Base-by-base conservation (phyloP, 2,888 invertebrate genomes). In the Paralinhomoeus sp. region DNA sequence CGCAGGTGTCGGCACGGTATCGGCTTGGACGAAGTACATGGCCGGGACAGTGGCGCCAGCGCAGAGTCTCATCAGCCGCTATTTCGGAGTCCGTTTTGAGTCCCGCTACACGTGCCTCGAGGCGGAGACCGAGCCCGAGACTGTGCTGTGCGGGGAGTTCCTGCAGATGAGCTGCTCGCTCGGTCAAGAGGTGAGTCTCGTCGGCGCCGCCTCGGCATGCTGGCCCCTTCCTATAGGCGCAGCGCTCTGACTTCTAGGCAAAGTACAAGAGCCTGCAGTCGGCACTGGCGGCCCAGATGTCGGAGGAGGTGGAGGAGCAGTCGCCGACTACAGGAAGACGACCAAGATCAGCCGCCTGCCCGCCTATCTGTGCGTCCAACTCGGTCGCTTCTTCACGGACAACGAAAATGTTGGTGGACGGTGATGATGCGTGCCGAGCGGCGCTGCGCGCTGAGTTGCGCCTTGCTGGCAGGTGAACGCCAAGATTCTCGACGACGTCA, bases 301-400 rank as follows among this genome's bases (percentile, higher is more conserved):
- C 79, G 63, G 87, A 87, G 66, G 77, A 78, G 59, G 76, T 89
- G 45, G 80, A 79, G 45, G 87, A 87, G 68, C 69, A 76, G 68
- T 85, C 84, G 33, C 70, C 78, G 52, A 78, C 49, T 97, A 84
- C 65, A 78, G 76, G 27, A 89, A 87, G 76, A 70, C 85, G 79
- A 79, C 80, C 50, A 79, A 79, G 72, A 80, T 97, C 54, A 80
- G 75, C 58, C 77, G 97, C 52, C 72, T 99, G 54, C 97, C 97
- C 23, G 87, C 84, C 1, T 97, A 93, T 69, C 68, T 99, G 51
- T 82, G 89, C 1, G 76, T 99, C 50, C 91, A 93, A 63, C 89
- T 99, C 70, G 89, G 97, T 43, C 74, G 97, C 45, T 93, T 93
- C 68, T 97, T 75, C 67, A 97, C 97, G 65, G 91, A 89, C 64